Evolutionary conservation across 1,140 invertebrate genomes (phyloP), one percentile per base, ranked within the genome.

Genomic region (Sminthurinus signatus): DNA sequence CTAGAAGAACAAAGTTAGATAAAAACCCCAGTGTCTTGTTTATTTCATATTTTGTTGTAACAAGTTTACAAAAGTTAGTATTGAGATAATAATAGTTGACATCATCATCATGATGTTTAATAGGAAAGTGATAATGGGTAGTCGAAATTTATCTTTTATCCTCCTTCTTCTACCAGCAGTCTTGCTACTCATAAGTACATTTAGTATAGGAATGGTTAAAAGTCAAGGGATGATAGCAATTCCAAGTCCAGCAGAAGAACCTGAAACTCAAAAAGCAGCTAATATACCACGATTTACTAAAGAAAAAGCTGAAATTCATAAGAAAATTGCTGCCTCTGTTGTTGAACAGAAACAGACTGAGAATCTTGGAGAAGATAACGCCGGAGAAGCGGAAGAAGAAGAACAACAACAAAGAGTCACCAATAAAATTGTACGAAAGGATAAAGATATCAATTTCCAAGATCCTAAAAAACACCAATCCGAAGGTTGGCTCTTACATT

Each of bases 381-480:
- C 52, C 43, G 61, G 56, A 19, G 21, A 19, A 25, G 58, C 19
- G 14, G 28, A 43, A 1, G 58, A 59, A 31, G 36, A 1, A 25
- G 55, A 43, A 17, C 52, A 28, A 21, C 21, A 62, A 39, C 36
- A 39, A n/a, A n/a, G n/a, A n/a, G 32, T 36, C 3, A 5, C 44
- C 10, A 46, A 31, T 2, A 66, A 64, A 52, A 46, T 67, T 1
- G 19, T 46, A 10, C 21, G 59, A 19, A 64, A 64, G 23, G 69
- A 70, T 50, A 70, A 70, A 44, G 3, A 65, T 0, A 0, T 29
- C 0, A 23, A 67, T 15, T 32, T 67, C 0, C 69, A 70, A 63
- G 51, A 70, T 62, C 65, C 69, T 1, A 27, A 21, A 14, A 64
- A 65, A 51, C 69, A 67, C 42, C 58, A 59, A 15, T 70, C 69